These are phyloP conservation scores for Macropis europaea DNA, from an alignment of 2,888 invertebrate genomes.

Conservation along the genomic window DNA sequence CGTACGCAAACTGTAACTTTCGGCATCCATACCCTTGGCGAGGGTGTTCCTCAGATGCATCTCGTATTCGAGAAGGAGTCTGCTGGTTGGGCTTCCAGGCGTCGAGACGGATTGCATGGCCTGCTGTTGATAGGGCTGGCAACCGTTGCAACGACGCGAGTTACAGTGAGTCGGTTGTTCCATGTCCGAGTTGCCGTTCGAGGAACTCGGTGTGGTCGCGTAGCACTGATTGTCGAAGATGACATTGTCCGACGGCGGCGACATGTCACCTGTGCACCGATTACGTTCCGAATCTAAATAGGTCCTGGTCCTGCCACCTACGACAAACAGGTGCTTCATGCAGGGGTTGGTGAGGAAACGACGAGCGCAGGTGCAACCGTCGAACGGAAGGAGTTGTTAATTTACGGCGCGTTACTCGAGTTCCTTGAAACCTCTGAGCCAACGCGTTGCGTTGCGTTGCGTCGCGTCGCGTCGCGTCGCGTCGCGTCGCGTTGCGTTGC, in stretches of 20 bases:
- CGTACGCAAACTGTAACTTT: slow-evolving; percentile 95
- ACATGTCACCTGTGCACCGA: slow-evolving; percentile 82
- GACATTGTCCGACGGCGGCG: slow-evolving; percentile 95
- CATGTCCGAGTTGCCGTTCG: slow-evolving; percentile 95
- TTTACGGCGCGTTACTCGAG: too few relatives aligned
- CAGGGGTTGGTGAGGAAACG: slow-evolving; percentile 64
- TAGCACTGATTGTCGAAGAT: slow-evolving; percentile 98
- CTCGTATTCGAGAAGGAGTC: slow-evolving; percentile 94
- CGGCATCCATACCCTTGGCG: slow-evolving; percentile 97
- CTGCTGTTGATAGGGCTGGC: slow-evolving; percentile 81
- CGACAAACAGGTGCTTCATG: slow-evolving; percentile 77
- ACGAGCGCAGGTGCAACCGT: slow-evolving; percentile 18
- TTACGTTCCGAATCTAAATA: slow-evolving; percentile 85
- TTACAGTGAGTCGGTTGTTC: slow-evolving; percentile 85
- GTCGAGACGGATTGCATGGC: slow-evolving; percentile 80
- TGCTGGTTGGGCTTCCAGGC: slow-evolving; percentile 91
- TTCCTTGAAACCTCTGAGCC: too few relatives aligned
- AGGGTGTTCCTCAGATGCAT: slow-evolving; percentile 95
- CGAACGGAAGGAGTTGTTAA: slow-evolving; percentile 31
- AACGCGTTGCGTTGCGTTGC: too few relatives aligned
- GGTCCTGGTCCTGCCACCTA: slow-evolving; percentile 78
- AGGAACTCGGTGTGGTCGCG: slow-evolving; percentile 96
- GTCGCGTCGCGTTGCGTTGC: too few relatives aligned
- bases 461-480: too few relatives aligned
- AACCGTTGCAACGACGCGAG: slow-evolving; percentile 75